A percentile compares a stretch with the other conserved stretches of the same genome.
These are phyloP conservation scores for Gopherus evgoodei DNA, from an alignment of 2,113 vertebrate genomes.

Conservation along the genomic window DNA sequence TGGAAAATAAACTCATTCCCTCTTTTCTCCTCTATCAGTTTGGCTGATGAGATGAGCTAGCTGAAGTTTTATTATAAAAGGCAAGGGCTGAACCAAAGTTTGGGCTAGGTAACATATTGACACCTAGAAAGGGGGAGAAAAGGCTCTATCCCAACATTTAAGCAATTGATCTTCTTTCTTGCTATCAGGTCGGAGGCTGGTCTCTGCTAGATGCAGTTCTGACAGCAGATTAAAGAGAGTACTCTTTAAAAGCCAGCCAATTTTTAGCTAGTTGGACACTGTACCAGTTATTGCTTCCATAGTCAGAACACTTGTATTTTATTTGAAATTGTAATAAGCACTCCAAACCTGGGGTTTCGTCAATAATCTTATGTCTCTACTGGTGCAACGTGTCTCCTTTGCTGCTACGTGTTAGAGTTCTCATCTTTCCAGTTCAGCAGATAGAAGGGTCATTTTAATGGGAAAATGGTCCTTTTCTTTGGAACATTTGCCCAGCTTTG, in stretches of 20 bases:
- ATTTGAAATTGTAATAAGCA: neutral
- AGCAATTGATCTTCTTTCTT: neutral
- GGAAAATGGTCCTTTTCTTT: neutral
- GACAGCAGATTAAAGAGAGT: neutral
- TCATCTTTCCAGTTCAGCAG: neutral
- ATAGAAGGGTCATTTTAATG: neutral
- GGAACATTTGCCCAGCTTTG: neutral
- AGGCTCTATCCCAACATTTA: neutral
- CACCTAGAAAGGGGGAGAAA: conserved; percentile 6
- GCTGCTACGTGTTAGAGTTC: neutral
- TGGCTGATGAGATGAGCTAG: neutral
- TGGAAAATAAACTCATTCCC: neutral
- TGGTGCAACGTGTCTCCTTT: neutral
- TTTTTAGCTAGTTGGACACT: conserved; percentile 1
- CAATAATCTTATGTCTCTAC: neutral
- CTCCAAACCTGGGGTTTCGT: neutral
- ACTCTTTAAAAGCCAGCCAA: neutral
- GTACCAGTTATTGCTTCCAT: neutral
- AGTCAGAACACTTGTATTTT: neutral
- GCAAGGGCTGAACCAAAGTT: neutral
- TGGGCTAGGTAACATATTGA: neutral
- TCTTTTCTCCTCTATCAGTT: neutral
- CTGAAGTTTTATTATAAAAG: neutral
- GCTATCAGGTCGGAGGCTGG: neutral
- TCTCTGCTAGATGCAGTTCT: neutral